phyloP scores from a whole-genome alignment of 2,888 invertebrate genomes.

The Buathra laborator region DNA sequence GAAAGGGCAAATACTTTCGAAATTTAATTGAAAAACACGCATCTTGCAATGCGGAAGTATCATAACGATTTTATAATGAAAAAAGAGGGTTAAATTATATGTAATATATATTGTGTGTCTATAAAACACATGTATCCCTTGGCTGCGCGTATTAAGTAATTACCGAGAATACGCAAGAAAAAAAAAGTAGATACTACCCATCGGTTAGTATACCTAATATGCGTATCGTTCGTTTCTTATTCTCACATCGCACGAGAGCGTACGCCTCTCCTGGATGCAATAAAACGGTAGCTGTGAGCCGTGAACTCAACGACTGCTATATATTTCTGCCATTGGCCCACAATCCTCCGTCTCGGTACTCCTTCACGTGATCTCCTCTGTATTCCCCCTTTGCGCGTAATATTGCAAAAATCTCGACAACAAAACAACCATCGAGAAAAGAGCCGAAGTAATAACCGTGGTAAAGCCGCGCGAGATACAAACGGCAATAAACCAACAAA shows the following conservation, averaged over 20 bases:
- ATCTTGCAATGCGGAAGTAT: not conserved
- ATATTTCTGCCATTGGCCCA: conserved; percentile 34
- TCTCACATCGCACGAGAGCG: conserved; percentile 63
- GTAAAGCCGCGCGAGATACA: conserved; percentile 24
- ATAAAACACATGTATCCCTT: conserved; percentile 31
- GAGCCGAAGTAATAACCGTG: conserved; percentile 30
- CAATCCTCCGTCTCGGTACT: conserved; percentile 23
- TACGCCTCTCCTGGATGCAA: conserved; percentile 40
- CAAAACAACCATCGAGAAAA: not conserved
- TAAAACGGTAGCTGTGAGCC: conserved; percentile 45
- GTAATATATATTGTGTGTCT: not conserved
- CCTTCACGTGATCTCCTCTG: conserved; percentile 29
- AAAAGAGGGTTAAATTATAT: conserved; percentile 2
- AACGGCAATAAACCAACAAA: conserved; percentile 44
- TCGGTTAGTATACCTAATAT: conserved; percentile 13
- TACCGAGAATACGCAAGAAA: conserved; percentile 32
- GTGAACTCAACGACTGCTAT: conserved; percentile 29
- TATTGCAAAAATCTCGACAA: conserved; percentile 33
- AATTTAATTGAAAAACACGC: not conserved
- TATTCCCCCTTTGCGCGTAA: conserved; percentile 7
- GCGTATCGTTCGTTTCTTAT: conserved; percentile 25
- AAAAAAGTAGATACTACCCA: conserved; percentile 26
- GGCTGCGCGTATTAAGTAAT: conserved; percentile 44
- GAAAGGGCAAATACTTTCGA: not conserved
- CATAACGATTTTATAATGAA: conserved; percentile 22